These are phyloP conservation scores for Scaptomyza caliginosa DNA, from an alignment of 2,888 invertebrate species.

Conservation along the genomic window DNA sequence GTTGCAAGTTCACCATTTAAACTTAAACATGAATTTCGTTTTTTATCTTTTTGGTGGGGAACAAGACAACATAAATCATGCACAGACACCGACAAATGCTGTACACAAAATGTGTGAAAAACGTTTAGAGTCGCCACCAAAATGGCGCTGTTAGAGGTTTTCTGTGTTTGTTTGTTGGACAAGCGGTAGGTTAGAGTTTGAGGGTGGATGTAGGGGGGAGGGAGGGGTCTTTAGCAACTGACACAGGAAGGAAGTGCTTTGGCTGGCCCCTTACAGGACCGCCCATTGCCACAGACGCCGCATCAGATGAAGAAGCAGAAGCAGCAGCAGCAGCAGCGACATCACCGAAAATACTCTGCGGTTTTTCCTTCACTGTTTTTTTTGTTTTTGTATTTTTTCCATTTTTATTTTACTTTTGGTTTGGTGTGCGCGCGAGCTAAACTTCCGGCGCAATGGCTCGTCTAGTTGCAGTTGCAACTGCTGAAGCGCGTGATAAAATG, in stretches of 20 bases:
- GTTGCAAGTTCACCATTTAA: constrained; percentile 35
- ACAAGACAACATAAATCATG: constrained; percentile 74
- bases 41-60: constrained; percentile 6
- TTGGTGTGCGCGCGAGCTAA: constrained; percentile 40
- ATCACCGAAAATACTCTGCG: constrained; percentile 38
- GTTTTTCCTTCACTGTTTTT: constrained; percentile 26
- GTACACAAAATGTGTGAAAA: constrained; percentile 55
- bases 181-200: too few species aligned
- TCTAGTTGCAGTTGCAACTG: constrained; percentile 32
- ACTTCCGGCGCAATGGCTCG: constrained; percentile 43
- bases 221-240: constrained; percentile 20
- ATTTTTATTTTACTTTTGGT: constrained; percentile 26
- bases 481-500: constrained; percentile 56
- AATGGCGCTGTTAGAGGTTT: constrained; percentile 3
- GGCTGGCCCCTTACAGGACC: constrained; percentile 21
- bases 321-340: constrained; percentile 20
- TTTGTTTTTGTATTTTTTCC: constrained; percentile 4
- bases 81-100: constrained; percentile 67
- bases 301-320: constrained; percentile 24
- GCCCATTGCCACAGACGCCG: constrained; percentile 27
- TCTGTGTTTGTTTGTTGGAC: background rate
- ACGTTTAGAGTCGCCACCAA: constrained; percentile 55
- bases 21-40: constrained; percentile 35
- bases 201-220: too few species aligned
- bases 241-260: constrained; percentile 53